phyloP scores from a whole-genome alignment of 2,113 vertebrate genomes.

The Seriola rivoliana region DNA sequence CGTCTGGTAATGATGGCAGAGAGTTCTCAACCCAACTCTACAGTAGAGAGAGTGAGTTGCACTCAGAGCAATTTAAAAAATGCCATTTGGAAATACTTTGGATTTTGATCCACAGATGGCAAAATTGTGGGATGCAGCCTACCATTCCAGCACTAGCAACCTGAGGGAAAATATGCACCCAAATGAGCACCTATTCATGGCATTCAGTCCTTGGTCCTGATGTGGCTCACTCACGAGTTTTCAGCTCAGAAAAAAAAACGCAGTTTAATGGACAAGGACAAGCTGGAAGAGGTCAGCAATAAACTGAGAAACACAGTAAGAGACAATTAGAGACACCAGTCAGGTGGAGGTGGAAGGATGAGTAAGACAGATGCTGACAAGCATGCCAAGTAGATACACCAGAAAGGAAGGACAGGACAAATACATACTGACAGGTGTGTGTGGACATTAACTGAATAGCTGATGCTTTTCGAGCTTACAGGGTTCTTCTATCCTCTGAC shows the following conservation, averaged over 20 bases:
- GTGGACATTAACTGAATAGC: not conserved
- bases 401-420: slow-evolving; percentile 16
- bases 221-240: not conserved
- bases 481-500: slow-evolving; percentile 15
- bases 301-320: not conserved
- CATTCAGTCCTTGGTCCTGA: not conserved
- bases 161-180: not conserved
- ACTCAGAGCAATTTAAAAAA: too few relatives aligned
- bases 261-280: slow-evolving; percentile 33
- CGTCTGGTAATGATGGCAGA: too few relatives aligned
- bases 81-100: too few relatives aligned
- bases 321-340: slow-evolving; percentile 33
- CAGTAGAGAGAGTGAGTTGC: too few relatives aligned
- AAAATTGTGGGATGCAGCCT: too few relatives aligned
- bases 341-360: slow-evolving; percentile 22
- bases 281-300: slow-evolving; percentile 11
- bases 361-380: slow-evolving; percentile 35
- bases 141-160: too few relatives aligned
- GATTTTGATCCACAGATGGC: too few relatives aligned
- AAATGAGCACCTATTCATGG: not conserved
- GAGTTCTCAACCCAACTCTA: too few relatives aligned
- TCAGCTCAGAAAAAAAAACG: not conserved
- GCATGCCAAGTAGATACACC: slow-evolving; percentile 6
- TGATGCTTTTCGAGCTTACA: slow-evolving; percentile 8
- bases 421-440: slow-evolving; percentile 14